Conservation (phyloP, 2,113 vertebrate species). For the Anguilla rostrata region DNA sequence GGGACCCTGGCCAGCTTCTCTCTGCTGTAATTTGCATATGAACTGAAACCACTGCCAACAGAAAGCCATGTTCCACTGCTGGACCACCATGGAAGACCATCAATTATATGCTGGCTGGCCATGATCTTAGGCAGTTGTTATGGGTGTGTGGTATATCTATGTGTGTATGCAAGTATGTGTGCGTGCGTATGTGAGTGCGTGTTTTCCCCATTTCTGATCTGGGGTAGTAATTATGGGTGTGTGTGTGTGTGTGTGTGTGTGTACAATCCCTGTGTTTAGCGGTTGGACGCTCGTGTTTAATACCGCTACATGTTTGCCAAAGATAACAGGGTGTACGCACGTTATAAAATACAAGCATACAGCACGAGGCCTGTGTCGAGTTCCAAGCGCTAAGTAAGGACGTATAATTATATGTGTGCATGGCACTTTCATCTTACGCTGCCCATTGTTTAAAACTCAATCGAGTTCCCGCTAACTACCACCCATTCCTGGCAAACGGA, state of each 20-base stretch:
- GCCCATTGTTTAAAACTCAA: neutral
- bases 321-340: slow-evolving; percentile 29
- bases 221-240: neutral
- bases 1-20: neutral
- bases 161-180: slow-evolving; percentile 21
- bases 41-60: neutral
- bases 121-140: neutral
- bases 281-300: slow-evolving; percentile 17
- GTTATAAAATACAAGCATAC: slow-evolving; percentile 16
- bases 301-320: slow-evolving; percentile 13
- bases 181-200: slow-evolving; percentile 26
- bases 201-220: neutral
- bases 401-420: slow-evolving; percentile 33
- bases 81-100: neutral
- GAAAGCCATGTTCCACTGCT: neutral
- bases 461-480: neutral
- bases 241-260: neutral
- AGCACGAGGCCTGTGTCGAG: slow-evolving; percentile 8
- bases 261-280: neutral
- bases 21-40: neutral
- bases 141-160: neutral
- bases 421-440: slow-evolving; percentile 13
- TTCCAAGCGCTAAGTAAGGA: slow-evolving; percentile 33
- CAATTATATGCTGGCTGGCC: neutral
- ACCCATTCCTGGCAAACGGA: neutral